Evolutionary conservation across 2,797 vertebrate species (phyloP).

Genomic region (Pterois miles): DNA sequence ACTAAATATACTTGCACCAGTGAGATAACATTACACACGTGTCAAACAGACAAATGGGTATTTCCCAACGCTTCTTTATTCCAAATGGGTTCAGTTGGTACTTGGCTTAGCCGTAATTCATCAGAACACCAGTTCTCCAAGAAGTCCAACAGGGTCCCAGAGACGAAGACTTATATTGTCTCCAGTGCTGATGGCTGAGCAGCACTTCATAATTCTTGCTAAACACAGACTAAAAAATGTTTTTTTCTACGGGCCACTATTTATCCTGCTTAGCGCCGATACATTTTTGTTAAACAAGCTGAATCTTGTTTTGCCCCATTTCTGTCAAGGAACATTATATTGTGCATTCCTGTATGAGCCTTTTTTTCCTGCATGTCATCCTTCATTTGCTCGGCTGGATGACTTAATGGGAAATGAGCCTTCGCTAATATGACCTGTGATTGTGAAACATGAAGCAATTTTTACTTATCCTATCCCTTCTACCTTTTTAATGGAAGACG

Average conservation of each 20-base stretch:
- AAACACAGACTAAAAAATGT: too few relatives aligned
- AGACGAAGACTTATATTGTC: neutral
- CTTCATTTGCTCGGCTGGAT: neutral
- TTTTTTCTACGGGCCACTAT: too few relatives aligned
- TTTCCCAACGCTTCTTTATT: neutral
- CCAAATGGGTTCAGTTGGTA: neutral
- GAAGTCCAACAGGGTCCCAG: neutral
- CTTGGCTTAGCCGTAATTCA: neutral
- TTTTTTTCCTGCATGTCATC: conserved; percentile 3
- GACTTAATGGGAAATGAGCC: neutral
- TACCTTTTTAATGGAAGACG: neutral
- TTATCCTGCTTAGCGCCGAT: neutral
- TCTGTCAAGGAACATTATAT: neutral
- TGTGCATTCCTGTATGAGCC: neutral
- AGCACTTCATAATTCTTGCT: too few relatives aligned
- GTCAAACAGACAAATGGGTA: neutral
- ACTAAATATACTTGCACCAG: neutral
- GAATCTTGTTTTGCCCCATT: neutral
- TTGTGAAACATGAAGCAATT: neutral
- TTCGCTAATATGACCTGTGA: neutral
- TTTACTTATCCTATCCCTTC: neutral
- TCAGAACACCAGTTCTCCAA: neutral
- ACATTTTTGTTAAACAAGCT: conserved; percentile 13
- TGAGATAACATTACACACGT: neutral
- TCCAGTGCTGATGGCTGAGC: neutral